Base-by-base conservation (phyloP, 2,797 vertebrate species). In the Falco novaeseelandiae region DNA sequence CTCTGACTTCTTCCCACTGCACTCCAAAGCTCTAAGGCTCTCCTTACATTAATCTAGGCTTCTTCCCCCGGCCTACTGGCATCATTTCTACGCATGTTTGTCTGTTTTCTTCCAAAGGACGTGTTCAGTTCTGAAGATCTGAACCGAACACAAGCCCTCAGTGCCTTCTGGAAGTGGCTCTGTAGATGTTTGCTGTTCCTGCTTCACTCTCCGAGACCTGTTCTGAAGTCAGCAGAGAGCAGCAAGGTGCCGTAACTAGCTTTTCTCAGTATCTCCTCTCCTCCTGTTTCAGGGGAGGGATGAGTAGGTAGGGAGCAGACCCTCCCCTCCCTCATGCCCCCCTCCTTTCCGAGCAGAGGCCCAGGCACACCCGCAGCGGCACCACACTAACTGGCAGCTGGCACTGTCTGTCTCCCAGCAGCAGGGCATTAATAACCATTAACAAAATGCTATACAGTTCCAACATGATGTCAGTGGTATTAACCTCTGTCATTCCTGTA, bases 371-470 rank as follows among this genome's bases (percentile, higher is more conserved):
- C 83, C 27, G 2, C 77, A 88, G 90, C 94, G 87, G 82, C 90
- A 82, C 15, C 65, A 32, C 51, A 6, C 54, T 8, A 84, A 59
- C 66, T 25, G 88, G 85, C 95, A 96, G 96, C 95, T 97, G 96
- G 87, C 83, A 96, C 92, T 94, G 93, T 96, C 95, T 87, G 74
- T 96, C 96, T 96, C 71, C 79, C 91, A 93, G 91, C 91, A 97
- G 96, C 78, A 57, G 86, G 89, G 92, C 95, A 95, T 92, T 96
- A 93, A 96, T 95, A 94, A 87, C 91, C 93, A 97, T 95, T 96
- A 95, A 95, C 72, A 92, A 94, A 97, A 95, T 54, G 73, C 89
- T 89, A 52, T 79, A 80, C 77, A 77, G 72, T 88, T 96, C 92
- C 94, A 97, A 54, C 65, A 89, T 95, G 87, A 96, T 96, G 90